A percentile compares a stretch with the other conserved stretches of the same genome.
Evolutionary conservation across 2,888 invertebrate genomes (phyloP).

Genomic region (Chymomyza caudatula): DNA sequence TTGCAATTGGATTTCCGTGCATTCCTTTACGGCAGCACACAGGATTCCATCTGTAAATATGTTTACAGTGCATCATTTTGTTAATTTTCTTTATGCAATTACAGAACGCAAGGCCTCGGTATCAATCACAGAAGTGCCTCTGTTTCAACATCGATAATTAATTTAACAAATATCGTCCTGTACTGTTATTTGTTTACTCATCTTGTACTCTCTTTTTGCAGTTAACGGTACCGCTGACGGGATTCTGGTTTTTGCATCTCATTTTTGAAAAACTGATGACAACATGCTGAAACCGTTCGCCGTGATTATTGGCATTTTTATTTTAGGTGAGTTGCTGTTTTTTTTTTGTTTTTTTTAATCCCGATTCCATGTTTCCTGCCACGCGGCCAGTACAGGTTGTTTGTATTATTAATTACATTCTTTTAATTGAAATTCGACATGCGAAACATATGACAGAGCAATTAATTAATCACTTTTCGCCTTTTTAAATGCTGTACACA

Average conservation of each 20-base stretch:
- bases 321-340: constrained; percentile 65
- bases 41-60: constrained; percentile 16
- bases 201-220: constrained; percentile 35
- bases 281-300: constrained; percentile 68
- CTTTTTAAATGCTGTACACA: constrained; percentile 28
- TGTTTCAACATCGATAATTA: constrained; percentile 39
- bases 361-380: background rate
- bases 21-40: background rate
- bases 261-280: constrained; percentile 58
- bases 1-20: constrained; percentile 24
- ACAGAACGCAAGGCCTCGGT: constrained; percentile 4
- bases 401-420: constrained; percentile 45
- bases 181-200: background rate
- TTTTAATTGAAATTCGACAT: constrained; percentile 51
- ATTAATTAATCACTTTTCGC: constrained; percentile 49
- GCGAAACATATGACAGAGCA: constrained; percentile 28
- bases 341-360: background rate
- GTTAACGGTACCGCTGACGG: constrained; percentile 41
- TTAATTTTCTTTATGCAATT: constrained; percentile 19
- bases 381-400: background rate
- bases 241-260: constrained; percentile 28
- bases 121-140: constrained; percentile 1
- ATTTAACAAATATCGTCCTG: constrained; percentile 32
- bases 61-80: constrained; percentile 9
- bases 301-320: constrained; percentile 70